Percentiles rank a stretch among this genome's conserved stretches.
Conservation (phyloP, 2,113 vertebrate species). For the Eulacestoma nigropectus region DNA sequence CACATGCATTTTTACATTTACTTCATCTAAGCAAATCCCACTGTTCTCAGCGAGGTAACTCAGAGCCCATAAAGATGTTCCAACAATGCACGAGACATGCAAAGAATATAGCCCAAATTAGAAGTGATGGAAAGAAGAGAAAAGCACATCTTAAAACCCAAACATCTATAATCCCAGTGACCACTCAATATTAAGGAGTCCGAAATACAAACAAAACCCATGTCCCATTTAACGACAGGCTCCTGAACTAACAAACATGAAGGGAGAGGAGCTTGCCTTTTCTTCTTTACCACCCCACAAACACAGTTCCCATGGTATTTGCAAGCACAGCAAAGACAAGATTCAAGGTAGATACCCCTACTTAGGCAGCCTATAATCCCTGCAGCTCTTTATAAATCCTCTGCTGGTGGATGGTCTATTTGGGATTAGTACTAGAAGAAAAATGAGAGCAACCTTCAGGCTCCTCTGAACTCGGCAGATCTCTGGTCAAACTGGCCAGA, state of each 20-base stretch:
- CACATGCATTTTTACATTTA: background rate
- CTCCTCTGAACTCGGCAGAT: background rate
- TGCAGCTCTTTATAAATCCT: background rate
- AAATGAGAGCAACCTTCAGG: background rate
- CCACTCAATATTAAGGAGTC: background rate
- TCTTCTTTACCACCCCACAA: background rate
- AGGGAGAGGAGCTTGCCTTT: background rate
- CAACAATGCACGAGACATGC: accelerated
- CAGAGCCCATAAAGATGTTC: background rate
- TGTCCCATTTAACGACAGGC: background rate
- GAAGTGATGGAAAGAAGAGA: background rate
- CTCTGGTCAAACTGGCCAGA: background rate
- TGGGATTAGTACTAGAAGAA: background rate
- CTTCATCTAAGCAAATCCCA: background rate
- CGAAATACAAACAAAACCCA: background rate
- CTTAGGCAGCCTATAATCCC: background rate
- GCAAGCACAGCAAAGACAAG: background rate
- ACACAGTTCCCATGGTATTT: background rate
- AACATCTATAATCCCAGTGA: background rate
- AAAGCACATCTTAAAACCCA: background rate
- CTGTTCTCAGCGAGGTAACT: background rate
- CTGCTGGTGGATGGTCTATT: background rate
- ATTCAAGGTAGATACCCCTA: background rate
- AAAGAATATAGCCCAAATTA: background rate
- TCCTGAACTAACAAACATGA: background rate